Conservation (phyloP, 1,140 invertebrate species). For the Maniola jurtina region DNA sequence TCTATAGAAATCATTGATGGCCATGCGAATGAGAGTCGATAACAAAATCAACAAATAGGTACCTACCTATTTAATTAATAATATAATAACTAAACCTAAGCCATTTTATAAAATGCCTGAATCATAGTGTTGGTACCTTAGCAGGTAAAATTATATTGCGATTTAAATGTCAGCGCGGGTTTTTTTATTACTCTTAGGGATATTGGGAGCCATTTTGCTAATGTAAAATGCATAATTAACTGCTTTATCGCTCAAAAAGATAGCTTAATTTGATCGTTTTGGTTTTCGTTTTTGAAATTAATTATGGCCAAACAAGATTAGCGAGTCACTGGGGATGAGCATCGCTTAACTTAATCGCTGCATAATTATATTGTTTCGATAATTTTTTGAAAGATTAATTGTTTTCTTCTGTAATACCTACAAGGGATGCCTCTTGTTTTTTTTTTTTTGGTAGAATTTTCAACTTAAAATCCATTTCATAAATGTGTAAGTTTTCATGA, state of each 20-base stretch:
- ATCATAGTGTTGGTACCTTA: constrained; percentile 35
- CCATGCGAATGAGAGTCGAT: too few species aligned
- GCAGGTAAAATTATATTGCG: constrained; percentile 39
- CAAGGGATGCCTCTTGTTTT: background rate
- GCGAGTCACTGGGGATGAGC: constrained; percentile 9
- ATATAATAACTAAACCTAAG: too few species aligned
- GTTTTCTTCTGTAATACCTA: constrained; percentile 1
- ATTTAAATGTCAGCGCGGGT: constrained; percentile 59
- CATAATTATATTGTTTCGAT: constrained; percentile 16
- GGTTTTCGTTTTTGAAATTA: constrained; percentile 39
- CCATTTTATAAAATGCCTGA: constrained; percentile 40
- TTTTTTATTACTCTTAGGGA: constrained; percentile 50
- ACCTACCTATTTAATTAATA: background rate
- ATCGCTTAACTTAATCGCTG: constrained; percentile 5
- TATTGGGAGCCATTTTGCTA: constrained; percentile 62
- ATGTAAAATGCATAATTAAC: constrained; percentile 68
- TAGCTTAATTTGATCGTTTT: constrained; percentile 63
- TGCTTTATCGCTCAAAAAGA: constrained; percentile 56
- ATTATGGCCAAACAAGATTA: constrained; percentile 37
- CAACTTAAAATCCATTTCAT: too few species aligned
- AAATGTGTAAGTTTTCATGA: too few species aligned
- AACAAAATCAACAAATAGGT: background rate
- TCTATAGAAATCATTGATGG: too few species aligned
- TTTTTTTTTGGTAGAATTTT: too few species aligned
- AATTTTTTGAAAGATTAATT: constrained; percentile 14